Percentiles rank a stretch among this genome's conserved stretches.
Conservation (phyloP, 2,888 invertebrate species). For the Dendrolimus pini region DNA sequence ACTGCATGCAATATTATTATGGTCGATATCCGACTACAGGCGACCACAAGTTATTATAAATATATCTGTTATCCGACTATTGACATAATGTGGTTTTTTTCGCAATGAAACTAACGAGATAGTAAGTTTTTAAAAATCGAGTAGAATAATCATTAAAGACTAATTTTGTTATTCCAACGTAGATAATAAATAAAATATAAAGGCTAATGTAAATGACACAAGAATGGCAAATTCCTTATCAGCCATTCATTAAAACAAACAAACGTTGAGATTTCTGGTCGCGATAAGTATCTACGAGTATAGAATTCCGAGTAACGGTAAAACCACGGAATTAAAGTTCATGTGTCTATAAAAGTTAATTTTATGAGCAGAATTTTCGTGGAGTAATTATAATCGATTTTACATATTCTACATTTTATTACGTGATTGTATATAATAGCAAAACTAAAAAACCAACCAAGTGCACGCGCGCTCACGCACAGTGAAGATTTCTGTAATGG, state of each 20-base stretch:
- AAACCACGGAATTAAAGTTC: slow-evolving; percentile 11
- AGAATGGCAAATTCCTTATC: slow-evolving; percentile 32
- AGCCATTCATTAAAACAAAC: slow-evolving; percentile 29
- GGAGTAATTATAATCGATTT: background rate
- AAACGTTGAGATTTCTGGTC: slow-evolving; percentile 20
- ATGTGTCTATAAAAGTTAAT: slow-evolving; percentile 11
- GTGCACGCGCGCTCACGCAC: no score
- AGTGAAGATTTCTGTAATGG: no score
- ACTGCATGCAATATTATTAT: no score
- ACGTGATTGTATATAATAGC: slow-evolving; percentile 2
- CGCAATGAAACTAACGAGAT: no score
- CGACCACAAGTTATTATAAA: no score
- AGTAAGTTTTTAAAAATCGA: no score
- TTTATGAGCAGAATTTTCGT: slow-evolving; percentile 4
- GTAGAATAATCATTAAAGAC: no score
- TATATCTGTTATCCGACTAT: no score
- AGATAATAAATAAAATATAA: slow-evolving; percentile 21
- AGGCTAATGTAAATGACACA: slow-evolving; percentile 8
- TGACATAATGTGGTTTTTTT: no score
- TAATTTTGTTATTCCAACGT: no score
- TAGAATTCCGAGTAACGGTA: slow-evolving; percentile 16
- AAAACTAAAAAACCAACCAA: no score
- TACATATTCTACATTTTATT: slow-evolving; percentile 8
- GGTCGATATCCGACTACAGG: no score
- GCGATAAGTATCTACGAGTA: slow-evolving; percentile 20